Evolutionary conservation across 2,888 invertebrate genomes (phyloP), one percentile per base, ranked within the genome.

Genomic region (Drosophila peninsularis): DNA sequence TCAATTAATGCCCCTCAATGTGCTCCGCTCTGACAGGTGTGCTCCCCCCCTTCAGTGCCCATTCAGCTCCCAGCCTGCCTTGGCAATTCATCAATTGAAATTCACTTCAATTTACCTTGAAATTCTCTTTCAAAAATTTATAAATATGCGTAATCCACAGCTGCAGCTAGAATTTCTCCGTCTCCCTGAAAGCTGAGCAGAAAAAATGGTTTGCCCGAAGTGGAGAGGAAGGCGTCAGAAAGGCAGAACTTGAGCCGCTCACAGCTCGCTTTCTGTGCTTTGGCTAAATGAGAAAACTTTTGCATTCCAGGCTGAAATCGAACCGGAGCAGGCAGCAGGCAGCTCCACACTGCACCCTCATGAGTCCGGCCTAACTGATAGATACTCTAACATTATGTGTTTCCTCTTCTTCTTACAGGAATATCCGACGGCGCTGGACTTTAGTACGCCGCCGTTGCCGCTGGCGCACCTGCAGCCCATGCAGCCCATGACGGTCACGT

Each of bases 381-480:
- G 21, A 27, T 24, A 27, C 37, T 37, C 52, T 52, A 52, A n/a
- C 24, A 27, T 32, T 24, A 5, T 24, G 5, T 14, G 7, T 11
- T n/a, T 32, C 10, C n/a, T 41, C 27, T 11, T 58, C 52, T 45
- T 52, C 42, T 85, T 88, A 0, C 74, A 92, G 92, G 92, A 92
- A 77, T 92, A 92, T 79, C 90, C 92, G 10, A 88, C 91, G n/a
- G 90, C 92, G 72, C 72, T 92, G 80, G 92, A 92, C 78, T 92
- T 92, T 73, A 78, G 79, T 50, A 89, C 88, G 55, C 89, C 91
- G 54, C 90, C 92, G 5, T 47, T 92, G 77, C 84, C 92, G 27
- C 78, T 92, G 79, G 75, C 91, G 9, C 91, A 92, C 71, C 76
- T 92, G 64, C 91, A 91, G 70, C 88, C 91, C 39, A 88, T 87